Evolutionary conservation across 2,797 vertebrate genomes (phyloP), one percentile per base, ranked within the genome.

Genomic region (Glyptemys insculpta): DNA sequence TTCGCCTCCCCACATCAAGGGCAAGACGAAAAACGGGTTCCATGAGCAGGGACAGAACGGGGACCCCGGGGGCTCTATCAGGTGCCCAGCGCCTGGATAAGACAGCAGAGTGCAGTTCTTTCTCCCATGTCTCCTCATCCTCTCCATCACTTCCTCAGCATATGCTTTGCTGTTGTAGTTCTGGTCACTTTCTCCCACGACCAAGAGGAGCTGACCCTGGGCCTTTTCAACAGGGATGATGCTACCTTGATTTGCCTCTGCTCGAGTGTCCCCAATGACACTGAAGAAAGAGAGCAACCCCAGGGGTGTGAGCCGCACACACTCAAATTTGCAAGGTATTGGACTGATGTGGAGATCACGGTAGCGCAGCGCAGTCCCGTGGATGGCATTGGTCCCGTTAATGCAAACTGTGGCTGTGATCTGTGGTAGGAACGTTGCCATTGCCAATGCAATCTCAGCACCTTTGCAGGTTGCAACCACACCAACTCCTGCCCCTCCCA

Each of bases 391-490:
- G 34, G 74, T 2, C 12, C 95, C 96, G 16, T 90, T 97, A 81
- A 97, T 97, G 62, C 96, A 97, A 54, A 97, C 19, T 0, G 90
- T 85, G 59, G 94, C 97, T 11, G 14, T 79, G 59, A 96, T 94
- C n/a, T 97, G 94, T 76, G 95, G 93, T 79, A 97, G 62, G 57
- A 90, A 95, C 5, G 94, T 96, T 49, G 96, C 93, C 95, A 97
- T 95, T 27, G 94, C 93, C 72, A 97, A 81, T 5, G 76, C 94
- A 1, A 96, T 95, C 88, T 97, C 96, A 31, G 94, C 95, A 37
- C 97, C 95, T 96, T 97, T 97, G 87, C 93, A 88, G 74, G 88
- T 25, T 2, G 91, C 92, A 16, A 97, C 25, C 50, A 98, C 92
- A 8, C 96, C 97, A 27, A 97, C 57, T 81, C 95, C 96, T 56